Percentiles rank a stretch among this genome's conserved stretches.
phyloP scores from a whole-genome alignment of 64 coral and sea anemone genomes.

The Porites australiensis region DNA sequence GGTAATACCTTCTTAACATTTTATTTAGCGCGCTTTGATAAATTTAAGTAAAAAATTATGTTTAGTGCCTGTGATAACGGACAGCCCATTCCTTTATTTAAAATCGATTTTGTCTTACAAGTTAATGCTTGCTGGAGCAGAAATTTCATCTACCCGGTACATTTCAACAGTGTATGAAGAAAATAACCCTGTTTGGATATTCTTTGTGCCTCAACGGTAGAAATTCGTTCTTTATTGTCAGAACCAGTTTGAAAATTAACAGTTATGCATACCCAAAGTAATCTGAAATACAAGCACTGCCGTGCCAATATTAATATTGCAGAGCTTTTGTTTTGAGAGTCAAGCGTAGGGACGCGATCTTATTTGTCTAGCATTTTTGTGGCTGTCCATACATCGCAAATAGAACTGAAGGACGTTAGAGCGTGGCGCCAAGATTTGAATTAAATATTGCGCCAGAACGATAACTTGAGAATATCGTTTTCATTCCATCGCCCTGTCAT shows the following conservation, averaged over 20 bases:
- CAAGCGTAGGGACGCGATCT: slow-evolving; percentile 14
- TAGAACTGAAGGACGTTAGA: neutral
- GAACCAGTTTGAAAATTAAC: neutral
- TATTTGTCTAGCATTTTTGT: neutral
- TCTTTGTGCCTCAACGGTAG: too few relatives aligned
- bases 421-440: neutral
- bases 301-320: slow-evolving; percentile 29
- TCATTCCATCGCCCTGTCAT: neutral
- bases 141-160: too few relatives aligned
- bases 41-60: too few relatives aligned
- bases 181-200: too few relatives aligned
- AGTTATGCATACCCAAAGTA: neutral
- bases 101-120: too few relatives aligned
- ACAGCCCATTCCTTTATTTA: too few relatives aligned
- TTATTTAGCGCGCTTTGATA: too few relatives aligned
- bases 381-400: neutral
- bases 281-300: neutral
- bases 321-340: neutral
- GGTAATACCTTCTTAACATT: neutral
- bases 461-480: neutral
- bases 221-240: neutral
- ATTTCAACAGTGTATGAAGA: too few relatives aligned
- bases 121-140: too few relatives aligned
- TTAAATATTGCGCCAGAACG: slow-evolving; percentile 9
- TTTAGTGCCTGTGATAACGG: too few relatives aligned